Percentiles rank a stretch among this genome's conserved stretches.
phyloP scores from a whole-genome alignment of 2,797 vertebrate species.

The Fratercula arctica region DNA sequence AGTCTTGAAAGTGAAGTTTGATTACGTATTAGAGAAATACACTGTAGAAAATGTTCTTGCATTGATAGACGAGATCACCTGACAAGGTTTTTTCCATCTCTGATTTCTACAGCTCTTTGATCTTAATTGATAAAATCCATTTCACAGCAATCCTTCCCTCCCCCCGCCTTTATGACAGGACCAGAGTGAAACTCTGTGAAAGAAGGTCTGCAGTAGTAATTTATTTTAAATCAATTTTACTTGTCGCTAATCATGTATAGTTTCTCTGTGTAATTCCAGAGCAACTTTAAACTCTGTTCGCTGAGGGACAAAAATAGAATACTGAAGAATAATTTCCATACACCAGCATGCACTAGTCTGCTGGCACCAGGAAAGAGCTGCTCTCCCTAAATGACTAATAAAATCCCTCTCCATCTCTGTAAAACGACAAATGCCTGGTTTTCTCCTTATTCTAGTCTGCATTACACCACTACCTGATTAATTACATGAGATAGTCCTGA shows the following conservation, averaged over 20 bases:
- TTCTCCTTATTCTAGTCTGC: conserved; percentile 21
- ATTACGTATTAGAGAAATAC: not conserved
- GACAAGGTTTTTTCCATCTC: not conserved
- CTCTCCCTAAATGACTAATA: conserved; percentile 29
- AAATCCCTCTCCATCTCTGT: conserved; percentile 25
- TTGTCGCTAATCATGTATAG: conserved; percentile 51
- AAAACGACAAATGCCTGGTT: conserved; percentile 6
- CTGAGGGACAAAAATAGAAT: conserved; percentile 50
- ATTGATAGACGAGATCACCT: not conserved
- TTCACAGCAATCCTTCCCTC: not conserved
- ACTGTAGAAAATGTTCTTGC: conserved; percentile 1
- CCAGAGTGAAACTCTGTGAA: conserved; percentile 35
- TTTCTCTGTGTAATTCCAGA: conserved; percentile 48
- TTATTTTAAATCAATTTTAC: conserved; percentile 63
- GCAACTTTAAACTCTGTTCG: conserved; percentile 43
- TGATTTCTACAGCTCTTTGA: conserved; percentile 38
- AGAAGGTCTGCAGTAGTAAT: conserved; percentile 42
- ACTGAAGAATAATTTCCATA: conserved; percentile 43
- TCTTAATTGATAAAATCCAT: conserved; percentile 16
- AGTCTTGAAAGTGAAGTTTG: conserved; percentile 15
- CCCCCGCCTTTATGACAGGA: not conserved
- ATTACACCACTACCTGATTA: conserved; percentile 51
- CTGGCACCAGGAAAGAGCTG: conserved; percentile 32
- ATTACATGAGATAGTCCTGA: conserved; percentile 40
- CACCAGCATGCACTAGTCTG: not conserved